A percentile compares a stretch with the other conserved stretches of the same genome.
Evolutionary conservation across 2,797 vertebrate genomes (phyloP).

Genomic region (Phyllotis vaccarum): DNA sequence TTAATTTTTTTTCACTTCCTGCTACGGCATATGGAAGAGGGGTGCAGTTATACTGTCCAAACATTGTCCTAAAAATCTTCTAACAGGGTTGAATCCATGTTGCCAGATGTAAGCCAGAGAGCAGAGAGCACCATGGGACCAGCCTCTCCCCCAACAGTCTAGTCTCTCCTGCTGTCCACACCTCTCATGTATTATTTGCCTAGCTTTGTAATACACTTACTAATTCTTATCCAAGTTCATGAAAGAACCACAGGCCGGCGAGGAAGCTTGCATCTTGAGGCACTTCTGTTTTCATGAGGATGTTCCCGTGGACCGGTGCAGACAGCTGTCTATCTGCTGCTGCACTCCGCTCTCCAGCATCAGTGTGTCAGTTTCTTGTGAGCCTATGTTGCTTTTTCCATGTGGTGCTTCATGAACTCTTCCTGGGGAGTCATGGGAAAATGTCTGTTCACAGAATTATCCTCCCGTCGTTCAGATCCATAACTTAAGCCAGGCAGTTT

Average conservation of each 20-base stretch:
- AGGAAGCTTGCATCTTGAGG: neutral
- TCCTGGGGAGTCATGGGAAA: neutral
- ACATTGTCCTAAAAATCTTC: neutral
- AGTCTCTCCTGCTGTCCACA: neutral
- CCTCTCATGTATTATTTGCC: neutral
- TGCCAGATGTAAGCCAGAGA: neutral
- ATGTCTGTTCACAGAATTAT: neutral
- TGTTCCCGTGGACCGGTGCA: neutral
- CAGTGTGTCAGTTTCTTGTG: neutral
- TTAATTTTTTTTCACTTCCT: conserved; percentile 1
- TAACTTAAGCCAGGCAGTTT: neutral
- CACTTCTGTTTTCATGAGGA: neutral
- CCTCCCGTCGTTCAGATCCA: neutral
- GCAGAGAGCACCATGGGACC: neutral
- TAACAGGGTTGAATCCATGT: neutral
- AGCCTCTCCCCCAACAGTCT: conserved; percentile 7
- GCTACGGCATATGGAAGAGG: neutral
- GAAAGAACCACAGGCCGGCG: neutral
- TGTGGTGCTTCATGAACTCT: neutral
- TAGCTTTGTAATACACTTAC: neutral
- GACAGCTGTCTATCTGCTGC: neutral
- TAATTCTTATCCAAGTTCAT: neutral
- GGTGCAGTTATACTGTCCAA: neutral
- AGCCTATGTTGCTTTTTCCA: neutral
- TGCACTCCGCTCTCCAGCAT: neutral